Percentiles rank a stretch among this genome's conserved stretches.
These are phyloP conservation scores for Aspidapion aeneum DNA, from an alignment of 2,888 invertebrate species.

Conservation along the genomic window DNA sequence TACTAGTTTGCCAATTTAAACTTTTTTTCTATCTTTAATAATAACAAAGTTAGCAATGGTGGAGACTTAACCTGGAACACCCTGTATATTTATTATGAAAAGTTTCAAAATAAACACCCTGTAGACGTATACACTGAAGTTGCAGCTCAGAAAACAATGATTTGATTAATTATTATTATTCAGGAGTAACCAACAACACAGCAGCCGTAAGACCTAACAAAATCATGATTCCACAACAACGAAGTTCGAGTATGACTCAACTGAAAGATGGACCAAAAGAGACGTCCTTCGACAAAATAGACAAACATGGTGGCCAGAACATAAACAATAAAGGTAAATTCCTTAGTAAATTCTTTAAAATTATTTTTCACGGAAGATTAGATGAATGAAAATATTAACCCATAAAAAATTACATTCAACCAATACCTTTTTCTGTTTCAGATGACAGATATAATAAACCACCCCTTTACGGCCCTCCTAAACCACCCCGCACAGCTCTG, in stretches of 20 bases:
- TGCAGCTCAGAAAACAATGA: not conserved
- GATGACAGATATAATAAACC: conserved; percentile 9
- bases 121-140: too few relatives aligned
- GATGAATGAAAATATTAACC: too few relatives aligned
- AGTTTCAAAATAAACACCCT: too few relatives aligned
- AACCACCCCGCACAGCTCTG: conserved; percentile 60
- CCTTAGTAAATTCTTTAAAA: too few relatives aligned
- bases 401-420: too few relatives aligned
- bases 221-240: conserved; percentile 58
- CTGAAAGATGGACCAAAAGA: conserved; percentile 43
- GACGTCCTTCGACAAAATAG: conserved; percentile 33
- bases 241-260: conserved; percentile 82
- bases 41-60: too few relatives aligned
- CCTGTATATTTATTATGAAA: too few relatives aligned
- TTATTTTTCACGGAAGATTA: too few relatives aligned
- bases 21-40: too few relatives aligned
- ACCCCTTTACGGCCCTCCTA: conserved; percentile 55
- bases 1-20: too few relatives aligned
- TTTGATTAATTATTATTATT: not conserved
- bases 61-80: too few relatives aligned
- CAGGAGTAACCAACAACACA: conserved; percentile 47
- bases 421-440: too few relatives aligned
- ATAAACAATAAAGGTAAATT: conserved; percentile 41
- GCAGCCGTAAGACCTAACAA: conserved; percentile 62
- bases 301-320: conserved; percentile 42